Evolutionary conservation across 2,113 vertebrate species (phyloP).

Genomic region (Notothenia rossii): DNA sequence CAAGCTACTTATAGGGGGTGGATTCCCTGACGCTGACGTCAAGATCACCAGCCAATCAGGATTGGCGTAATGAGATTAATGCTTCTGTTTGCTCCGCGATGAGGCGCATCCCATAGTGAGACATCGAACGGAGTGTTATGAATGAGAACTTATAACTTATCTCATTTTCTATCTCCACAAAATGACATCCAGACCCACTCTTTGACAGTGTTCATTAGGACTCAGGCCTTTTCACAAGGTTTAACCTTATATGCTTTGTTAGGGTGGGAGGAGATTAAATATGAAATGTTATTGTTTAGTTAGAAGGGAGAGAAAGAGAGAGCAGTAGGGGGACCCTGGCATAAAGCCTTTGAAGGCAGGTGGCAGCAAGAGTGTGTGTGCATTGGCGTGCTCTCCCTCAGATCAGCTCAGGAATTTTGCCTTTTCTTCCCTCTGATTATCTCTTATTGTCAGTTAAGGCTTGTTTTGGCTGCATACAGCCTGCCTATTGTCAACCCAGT

Average conservation of each 20-base stretch:
- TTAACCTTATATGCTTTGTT: constrained; percentile 66
- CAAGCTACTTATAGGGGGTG: too few species aligned
- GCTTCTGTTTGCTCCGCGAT: too few species aligned
- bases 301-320: constrained; percentile 16
- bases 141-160: constrained; percentile 83
- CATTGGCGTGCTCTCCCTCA: constrained; percentile 60
- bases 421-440: constrained; percentile 77
- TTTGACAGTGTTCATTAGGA: constrained; percentile 76
- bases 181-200: constrained; percentile 78
- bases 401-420: constrained; percentile 72
- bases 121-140: too few species aligned
- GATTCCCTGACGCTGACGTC: too few species aligned
- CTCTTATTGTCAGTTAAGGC: constrained; percentile 67
- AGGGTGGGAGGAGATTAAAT: constrained; percentile 27
- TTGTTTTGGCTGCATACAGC: constrained; percentile 77
- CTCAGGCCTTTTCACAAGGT: constrained; percentile 61
- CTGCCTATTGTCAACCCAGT: constrained; percentile 68
- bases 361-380: constrained; percentile 63
- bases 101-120: too few species aligned
- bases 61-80: too few species aligned
- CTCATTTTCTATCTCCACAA: constrained; percentile 79
- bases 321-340: constrained; percentile 25
- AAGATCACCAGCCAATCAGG: too few species aligned
- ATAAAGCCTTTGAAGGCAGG: constrained; percentile 65
- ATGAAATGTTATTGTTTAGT: constrained; percentile 39